Percentiles rank a stretch among this genome's conserved stretches.
These are phyloP conservation scores for Thyatira batis DNA, from an alignment of 2,888 invertebrate species.

Conservation along the genomic window DNA sequence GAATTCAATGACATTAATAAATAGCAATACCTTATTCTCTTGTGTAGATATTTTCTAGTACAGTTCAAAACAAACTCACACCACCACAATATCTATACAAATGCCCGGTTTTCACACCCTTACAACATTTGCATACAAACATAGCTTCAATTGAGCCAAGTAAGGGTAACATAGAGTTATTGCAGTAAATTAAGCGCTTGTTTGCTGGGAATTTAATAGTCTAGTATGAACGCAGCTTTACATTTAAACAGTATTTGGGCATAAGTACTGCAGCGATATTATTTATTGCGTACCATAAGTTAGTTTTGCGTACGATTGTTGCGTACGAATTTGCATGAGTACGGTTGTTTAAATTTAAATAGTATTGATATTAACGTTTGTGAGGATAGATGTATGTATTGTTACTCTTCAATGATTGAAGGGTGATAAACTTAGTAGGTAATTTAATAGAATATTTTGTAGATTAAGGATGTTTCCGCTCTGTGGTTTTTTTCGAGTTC, in stretches of 20 bases:
- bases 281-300: too few relatives aligned
- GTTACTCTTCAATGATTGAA: too few relatives aligned
- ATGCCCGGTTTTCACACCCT: constrained; percentile 13
- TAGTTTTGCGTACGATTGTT: constrained; percentile 12
- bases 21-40: too few relatives aligned
- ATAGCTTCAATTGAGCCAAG: constrained; percentile 42
- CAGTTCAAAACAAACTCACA: background rate
- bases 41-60: too few relatives aligned
- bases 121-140: constrained; percentile 33
- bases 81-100: background rate
- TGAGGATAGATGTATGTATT: too few relatives aligned
- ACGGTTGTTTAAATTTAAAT: too few relatives aligned
- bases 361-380: too few relatives aligned
- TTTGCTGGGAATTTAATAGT: constrained; percentile 13
- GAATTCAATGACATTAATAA: too few relatives aligned
- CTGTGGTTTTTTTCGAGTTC: too few relatives aligned
- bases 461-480: too few relatives aligned
- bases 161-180: constrained; percentile 37
- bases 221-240: constrained; percentile 6
- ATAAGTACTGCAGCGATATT: constrained; percentile 5
- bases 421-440: too few relatives aligned
- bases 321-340: constrained; percentile 5
- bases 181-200: constrained; percentile 41
- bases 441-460: too few relatives aligned
- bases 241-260: constrained; percentile 13